A percentile compares a stretch with the other conserved stretches of the same genome.
These are phyloP conservation scores for Drosophila atroscutellata DNA, from an alignment of 2,888 invertebrate species.

Conservation along the genomic window DNA sequence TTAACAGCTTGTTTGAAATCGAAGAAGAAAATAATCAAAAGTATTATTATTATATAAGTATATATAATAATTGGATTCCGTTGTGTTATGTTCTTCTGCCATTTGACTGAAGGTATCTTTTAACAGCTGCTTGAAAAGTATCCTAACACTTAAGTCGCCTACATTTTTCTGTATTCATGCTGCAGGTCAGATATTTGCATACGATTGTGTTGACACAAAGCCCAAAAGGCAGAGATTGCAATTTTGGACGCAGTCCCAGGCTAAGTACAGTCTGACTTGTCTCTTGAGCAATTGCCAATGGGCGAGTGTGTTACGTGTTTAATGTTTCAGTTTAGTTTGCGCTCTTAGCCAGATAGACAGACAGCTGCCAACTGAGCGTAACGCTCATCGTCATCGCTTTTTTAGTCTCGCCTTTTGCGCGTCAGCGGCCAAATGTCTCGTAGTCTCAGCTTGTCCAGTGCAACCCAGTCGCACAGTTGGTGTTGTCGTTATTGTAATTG, in stretches of 20 bases:
- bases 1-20: neutral
- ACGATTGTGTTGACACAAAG: conserved; percentile 17
- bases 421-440: conserved; percentile 28
- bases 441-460: conserved; percentile 31
- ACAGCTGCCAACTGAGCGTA: conserved; percentile 70
- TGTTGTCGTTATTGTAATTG: conserved; percentile 22
- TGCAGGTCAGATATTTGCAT: conserved; percentile 3
- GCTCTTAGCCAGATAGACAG: conserved; percentile 56
- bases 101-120: too few species aligned
- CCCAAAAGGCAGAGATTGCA: conserved; percentile 1
- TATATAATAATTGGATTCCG: neutral
- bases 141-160: neutral
- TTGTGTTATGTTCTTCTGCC: too few species aligned
- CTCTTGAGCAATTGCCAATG: conserved; percentile 57
- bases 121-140: neutral
- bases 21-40: neutral
- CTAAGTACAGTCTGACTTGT: conserved; percentile 15
- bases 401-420: conserved; percentile 28
- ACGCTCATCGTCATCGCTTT: conserved; percentile 46
- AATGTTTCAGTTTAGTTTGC: conserved; percentile 37
- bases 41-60: neutral
- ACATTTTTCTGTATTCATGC: neutral
- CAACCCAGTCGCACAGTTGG: conserved; percentile 36
- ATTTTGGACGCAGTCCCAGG: neutral
- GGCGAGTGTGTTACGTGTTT: conserved; percentile 43